These are phyloP conservation scores for Cyanistes caeruleus DNA, from an alignment of 2,113 vertebrate species.

Conservation along the genomic window DNA sequence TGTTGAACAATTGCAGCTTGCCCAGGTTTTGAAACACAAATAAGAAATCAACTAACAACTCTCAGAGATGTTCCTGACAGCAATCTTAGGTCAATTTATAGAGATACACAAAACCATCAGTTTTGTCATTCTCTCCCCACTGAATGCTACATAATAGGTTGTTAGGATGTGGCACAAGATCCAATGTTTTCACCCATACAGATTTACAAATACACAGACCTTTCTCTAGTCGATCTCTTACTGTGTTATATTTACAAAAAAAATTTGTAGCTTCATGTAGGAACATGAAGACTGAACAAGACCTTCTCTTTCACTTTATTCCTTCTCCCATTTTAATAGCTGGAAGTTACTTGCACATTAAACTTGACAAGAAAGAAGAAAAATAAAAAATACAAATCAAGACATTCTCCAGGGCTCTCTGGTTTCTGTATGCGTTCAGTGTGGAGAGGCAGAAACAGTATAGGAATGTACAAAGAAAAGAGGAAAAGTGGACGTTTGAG, in stretches of 20 bases:
- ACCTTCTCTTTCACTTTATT: background rate
- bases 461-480: background rate
- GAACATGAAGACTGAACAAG: background rate
- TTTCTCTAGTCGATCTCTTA: background rate
- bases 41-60: background rate
- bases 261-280: background rate
- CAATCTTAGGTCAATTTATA: background rate
- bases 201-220: background rate
- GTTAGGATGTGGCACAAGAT: background rate
- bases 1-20: background rate
- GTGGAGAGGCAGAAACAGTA: background rate
- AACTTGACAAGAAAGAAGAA: background rate
- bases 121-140: background rate
- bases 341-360: background rate
- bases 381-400: background rate
- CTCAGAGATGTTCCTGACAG: background rate
- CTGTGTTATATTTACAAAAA: background rate
- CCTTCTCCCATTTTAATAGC: background rate
- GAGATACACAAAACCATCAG: background rate
- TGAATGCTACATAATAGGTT: background rate
- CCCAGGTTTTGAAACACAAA: background rate
- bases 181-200: background rate
- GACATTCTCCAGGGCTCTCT: background rate
- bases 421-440: background rate
- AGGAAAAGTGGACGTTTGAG: background rate